Evolutionary conservation across 2,888 invertebrate genomes (phyloP).

Genomic region (Drosophila melanosoma): DNA sequence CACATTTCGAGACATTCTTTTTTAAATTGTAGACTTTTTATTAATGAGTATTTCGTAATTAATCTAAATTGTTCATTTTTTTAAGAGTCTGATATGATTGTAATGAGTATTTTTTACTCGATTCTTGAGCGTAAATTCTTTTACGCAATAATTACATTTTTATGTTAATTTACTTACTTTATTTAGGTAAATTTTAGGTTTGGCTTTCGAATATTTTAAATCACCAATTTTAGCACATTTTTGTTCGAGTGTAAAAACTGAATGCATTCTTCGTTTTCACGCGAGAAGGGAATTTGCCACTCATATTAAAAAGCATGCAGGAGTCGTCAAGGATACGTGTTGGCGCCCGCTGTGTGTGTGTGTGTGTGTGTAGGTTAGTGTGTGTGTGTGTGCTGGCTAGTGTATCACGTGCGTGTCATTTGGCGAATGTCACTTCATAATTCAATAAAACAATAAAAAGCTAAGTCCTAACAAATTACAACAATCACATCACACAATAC

Average conservation of each 20-base stretch:
- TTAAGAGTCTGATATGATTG: too few species aligned
- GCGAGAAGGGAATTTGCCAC: constrained; percentile 25
- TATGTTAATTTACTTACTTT: not conserved
- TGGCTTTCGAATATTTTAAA: not conserved
- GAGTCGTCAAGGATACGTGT: constrained; percentile 21
- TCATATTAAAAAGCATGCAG: constrained; percentile 41
- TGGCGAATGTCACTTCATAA: constrained; percentile 81
- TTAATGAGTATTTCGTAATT: too few species aligned
- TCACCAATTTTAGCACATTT: not conserved
- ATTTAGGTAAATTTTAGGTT: not conserved
- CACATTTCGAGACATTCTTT: too few species aligned
- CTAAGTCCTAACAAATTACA: constrained; percentile 75
- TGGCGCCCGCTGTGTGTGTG: constrained; percentile 2
- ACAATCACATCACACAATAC: constrained; percentile 72
- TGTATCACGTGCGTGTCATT: constrained; percentile 77
- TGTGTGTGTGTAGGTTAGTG: not conserved
- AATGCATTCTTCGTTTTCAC: constrained; percentile 26
- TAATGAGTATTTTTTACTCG: too few species aligned
- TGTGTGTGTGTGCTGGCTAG: constrained; percentile 15
- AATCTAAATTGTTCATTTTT: too few species aligned
- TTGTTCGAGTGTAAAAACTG: constrained; percentile 5
- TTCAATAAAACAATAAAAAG: constrained; percentile 83
- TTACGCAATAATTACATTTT: too few species aligned
- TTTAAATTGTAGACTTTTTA: too few species aligned
- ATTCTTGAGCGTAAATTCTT: too few species aligned